These are phyloP conservation scores for Sicus ferrugineus DNA, from an alignment of 2,888 invertebrate species.

Conservation along the genomic window DNA sequence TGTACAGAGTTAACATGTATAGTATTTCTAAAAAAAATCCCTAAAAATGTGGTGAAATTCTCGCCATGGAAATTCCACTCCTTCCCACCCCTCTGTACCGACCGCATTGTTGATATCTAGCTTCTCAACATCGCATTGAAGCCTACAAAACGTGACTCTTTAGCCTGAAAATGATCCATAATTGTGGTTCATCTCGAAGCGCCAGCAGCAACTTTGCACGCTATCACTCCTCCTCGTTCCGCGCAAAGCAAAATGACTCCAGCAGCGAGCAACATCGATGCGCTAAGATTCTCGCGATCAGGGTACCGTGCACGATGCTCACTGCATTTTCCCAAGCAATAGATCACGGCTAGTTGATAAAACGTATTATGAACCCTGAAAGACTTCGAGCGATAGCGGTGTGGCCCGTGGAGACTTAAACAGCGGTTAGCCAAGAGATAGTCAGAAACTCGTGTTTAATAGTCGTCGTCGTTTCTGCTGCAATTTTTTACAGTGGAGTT, in stretches of 20 bases:
- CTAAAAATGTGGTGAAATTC: too few species aligned
- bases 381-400: neutral
- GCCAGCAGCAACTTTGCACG: slow-evolving; percentile 31
- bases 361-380: slow-evolving; percentile 11
- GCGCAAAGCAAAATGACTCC: neutral
- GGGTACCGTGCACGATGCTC: neutral
- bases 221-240: slow-evolving; percentile 14
- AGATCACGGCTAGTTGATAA: slow-evolving; percentile 29
- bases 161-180: slow-evolving; percentile 28
- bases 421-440: neutral
- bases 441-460: neutral
- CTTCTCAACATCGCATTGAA: slow-evolving; percentile 15
- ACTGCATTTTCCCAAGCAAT: slow-evolving; percentile 13
- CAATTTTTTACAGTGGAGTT: neutral
- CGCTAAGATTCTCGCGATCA: neutral
- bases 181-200: slow-evolving; percentile 23
- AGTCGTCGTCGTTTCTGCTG: neutral
- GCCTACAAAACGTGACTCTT: slow-evolving; percentile 29
- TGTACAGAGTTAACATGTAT: too few species aligned
- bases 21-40: too few species aligned
- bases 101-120: neutral
- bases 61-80: too few species aligned
- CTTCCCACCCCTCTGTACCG: neutral
- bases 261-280: neutral
- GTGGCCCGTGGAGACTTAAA: neutral